Evolutionary conservation across 1,140 invertebrate genomes (phyloP), one percentile per base, ranked within the genome.

Genomic region (Meloidogyne exigua): DNA sequence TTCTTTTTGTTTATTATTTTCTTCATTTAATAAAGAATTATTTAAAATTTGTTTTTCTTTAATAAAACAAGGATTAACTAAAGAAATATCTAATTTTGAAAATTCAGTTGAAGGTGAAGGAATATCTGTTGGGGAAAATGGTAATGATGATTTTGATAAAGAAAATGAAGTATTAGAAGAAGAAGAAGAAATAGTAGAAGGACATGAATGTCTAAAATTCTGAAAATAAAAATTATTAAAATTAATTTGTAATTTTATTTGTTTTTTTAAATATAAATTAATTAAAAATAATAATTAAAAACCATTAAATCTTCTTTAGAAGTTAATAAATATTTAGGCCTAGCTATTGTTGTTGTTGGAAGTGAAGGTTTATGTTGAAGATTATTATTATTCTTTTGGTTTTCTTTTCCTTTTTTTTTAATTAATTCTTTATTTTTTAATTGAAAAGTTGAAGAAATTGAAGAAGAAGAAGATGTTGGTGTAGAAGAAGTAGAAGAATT

Each of bases 61-160:
- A 10, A 23, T 49, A 78, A 82, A 82, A 68, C 81, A 82, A 23
- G 81, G 83, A 76, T 83, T 83, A 13, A 74, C 13, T 18, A 85
- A 49, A 21, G 83, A 79, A 65, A 86, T 84, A 68, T 64, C 83
- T 13, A 86, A 66, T 75, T 80, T 81, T 13, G 80, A 79, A 15
- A 86, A 78, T 70, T 86, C 85, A 44, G 80, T 87, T 32, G 80
- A 83, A 25, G 85, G 85, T 36, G 85, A 87, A 10, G 86, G 84
- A 36, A 86, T 71, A 18, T 85, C 44, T 26, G 21, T 39, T 21
- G 21, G 65, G 11, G 32, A 62, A 70, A n/a, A 28, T 23, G 26
- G 28, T 18, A 64, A 65, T 18, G 65, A 25, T 36, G 18, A 44
- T 72, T 36, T 64, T 26, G 15, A 44, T 25, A 9, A 15, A 44